These are phyloP conservation scores for Anagrus nilaparvatae DNA, from an alignment of 1,140 invertebrate species.

Conservation along the genomic window DNA sequence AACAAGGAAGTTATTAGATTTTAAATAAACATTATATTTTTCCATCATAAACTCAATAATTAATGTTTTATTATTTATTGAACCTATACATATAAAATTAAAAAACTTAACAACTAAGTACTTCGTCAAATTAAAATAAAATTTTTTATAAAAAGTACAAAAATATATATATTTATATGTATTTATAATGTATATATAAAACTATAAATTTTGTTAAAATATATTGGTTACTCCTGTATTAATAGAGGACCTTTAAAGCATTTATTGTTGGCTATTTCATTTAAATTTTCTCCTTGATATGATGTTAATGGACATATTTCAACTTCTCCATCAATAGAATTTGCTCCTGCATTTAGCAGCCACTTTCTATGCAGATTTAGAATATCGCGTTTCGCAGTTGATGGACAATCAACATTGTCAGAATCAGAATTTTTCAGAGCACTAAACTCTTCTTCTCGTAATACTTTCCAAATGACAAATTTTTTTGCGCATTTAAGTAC, in stretches of 20 bases:
- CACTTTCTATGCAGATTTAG: slow-evolving; percentile 74
- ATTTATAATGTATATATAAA: no score
- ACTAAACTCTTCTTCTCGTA: slow-evolving; percentile 89
- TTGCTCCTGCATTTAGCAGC: slow-evolving; percentile 73
- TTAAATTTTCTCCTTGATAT: slow-evolving; percentile 80
- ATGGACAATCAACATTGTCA: slow-evolving; percentile 75
- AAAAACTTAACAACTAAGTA: no score
- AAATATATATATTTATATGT: no score
- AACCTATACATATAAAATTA: no score
- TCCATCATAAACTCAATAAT: no score
- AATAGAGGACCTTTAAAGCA: slow-evolving; percentile 53
- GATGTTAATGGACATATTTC: slow-evolving; percentile 90
- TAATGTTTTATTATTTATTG: no score
- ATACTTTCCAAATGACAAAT: slow-evolving; percentile 90
- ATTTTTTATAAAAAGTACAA: no score
- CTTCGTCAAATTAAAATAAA: no score
- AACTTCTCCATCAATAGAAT: slow-evolving; percentile 53
- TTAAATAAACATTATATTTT: no score
- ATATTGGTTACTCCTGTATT: slow-evolving; percentile 18
- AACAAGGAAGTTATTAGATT: no score
- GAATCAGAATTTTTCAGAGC: slow-evolving; percentile 90
- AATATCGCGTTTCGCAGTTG: slow-evolving; percentile 71
- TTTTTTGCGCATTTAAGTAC: slow-evolving; percentile 88
- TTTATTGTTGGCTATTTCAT: slow-evolving; percentile 53
- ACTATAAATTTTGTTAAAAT: no score